phyloP scores from a whole-genome alignment of 2,113 vertebrate species.

The Sebastes fasciatus region DNA sequence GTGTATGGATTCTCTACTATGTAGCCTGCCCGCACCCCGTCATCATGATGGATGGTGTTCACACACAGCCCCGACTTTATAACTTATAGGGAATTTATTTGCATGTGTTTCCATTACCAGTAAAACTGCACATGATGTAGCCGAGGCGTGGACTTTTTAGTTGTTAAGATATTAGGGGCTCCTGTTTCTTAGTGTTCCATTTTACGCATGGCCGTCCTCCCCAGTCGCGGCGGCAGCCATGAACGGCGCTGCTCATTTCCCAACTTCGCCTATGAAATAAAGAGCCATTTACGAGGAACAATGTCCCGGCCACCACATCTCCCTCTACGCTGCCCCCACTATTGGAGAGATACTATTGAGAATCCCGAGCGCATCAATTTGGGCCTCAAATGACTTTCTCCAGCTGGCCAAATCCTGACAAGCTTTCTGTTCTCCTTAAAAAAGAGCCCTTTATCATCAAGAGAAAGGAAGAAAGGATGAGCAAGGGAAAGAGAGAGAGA shows the following conservation, averaged over 20 bases:
- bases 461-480: slow-evolving; percentile 72
- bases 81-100: slow-evolving; percentile 69
- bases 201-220: slow-evolving; percentile 69
- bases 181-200: slow-evolving; percentile 68
- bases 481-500: slow-evolving; percentile 25
- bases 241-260: slow-evolving; percentile 62
- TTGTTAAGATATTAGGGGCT: slow-evolving; percentile 62
- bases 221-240: slow-evolving; percentile 8
- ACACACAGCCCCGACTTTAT: slow-evolving; percentile 63
- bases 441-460: slow-evolving; percentile 77
- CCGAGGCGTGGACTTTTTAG: slow-evolving; percentile 35
- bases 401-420: slow-evolving; percentile 82
- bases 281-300: slow-evolving; percentile 78
- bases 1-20: slow-evolving; percentile 59
- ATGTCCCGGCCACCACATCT: slow-evolving; percentile 65
- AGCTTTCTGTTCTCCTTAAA: slow-evolving; percentile 80
- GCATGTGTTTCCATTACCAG: slow-evolving; percentile 63
- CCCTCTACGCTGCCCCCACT: slow-evolving; percentile 60
- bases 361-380: slow-evolving; percentile 76
- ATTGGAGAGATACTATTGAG: slow-evolving; percentile 78
- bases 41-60: slow-evolving; percentile 75
- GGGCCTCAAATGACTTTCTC: slow-evolving; percentile 81
- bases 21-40: slow-evolving; percentile 47
- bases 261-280: slow-evolving; percentile 76
- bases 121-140: slow-evolving; percentile 69